Evolutionary conservation across 1,140 invertebrate genomes (phyloP).

Genomic region (Drosophila sucinea): DNA sequence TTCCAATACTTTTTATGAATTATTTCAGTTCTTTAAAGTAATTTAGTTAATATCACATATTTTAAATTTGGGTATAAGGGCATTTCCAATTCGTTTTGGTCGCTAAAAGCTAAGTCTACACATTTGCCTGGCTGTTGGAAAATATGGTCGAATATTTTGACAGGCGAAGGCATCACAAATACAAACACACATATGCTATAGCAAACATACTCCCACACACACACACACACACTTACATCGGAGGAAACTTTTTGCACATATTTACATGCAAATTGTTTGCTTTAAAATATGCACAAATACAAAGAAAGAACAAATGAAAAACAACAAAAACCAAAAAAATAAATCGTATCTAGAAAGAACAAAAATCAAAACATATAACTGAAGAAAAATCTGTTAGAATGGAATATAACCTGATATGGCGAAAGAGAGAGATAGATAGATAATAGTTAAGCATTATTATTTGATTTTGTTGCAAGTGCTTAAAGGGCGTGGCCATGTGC

Average conservation of each 20-base stretch:
- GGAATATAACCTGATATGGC: background rate
- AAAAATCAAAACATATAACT: slow-evolving; percentile 18
- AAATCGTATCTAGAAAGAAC: slow-evolving; percentile 29
- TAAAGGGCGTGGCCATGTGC: slow-evolving; percentile 8
- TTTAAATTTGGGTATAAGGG: slow-evolving; percentile 21
- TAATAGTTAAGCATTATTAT: background rate
- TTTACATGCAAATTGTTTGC: slow-evolving; percentile 79
- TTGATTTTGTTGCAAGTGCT: background rate
- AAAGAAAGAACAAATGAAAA: slow-evolving; percentile 36
- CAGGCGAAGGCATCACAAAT: slow-evolving; percentile 63
- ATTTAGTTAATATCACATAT: too few species aligned
- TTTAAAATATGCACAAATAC: slow-evolving; percentile 77
- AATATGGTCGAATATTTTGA: slow-evolving; percentile 78
- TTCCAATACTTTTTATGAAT: too few species aligned
- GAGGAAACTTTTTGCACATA: slow-evolving; percentile 60
- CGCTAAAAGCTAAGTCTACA: slow-evolving; percentile 27
- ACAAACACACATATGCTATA: slow-evolving; percentile 43
- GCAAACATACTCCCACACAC: slow-evolving; percentile 17
- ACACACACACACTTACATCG: slow-evolving; percentile 31
- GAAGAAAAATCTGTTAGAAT: slow-evolving; percentile 12
- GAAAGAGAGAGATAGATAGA: background rate
- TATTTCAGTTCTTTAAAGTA: background rate
- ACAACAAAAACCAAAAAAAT: slow-evolving; percentile 28
- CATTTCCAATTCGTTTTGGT: slow-evolving; percentile 39
- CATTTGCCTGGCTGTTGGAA: slow-evolving; percentile 70